Percentiles rank a stretch among this genome's conserved stretches.
Conservation (phyloP, 2,113 vertebrate genomes). For the Gopherus evgoodei region DNA sequence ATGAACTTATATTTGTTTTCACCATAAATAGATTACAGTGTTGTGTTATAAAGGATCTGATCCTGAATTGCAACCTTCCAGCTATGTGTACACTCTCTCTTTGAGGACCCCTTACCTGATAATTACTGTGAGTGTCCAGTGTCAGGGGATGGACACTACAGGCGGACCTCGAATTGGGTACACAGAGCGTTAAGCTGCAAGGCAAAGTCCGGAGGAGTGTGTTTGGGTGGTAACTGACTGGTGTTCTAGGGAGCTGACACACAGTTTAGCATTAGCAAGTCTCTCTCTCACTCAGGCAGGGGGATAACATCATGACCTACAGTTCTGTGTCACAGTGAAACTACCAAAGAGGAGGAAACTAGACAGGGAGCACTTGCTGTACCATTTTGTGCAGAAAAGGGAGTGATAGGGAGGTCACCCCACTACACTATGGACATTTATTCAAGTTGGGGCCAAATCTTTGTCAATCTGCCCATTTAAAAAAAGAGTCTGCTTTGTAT, state of each 20-base stretch:
- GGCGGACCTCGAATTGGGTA: background rate
- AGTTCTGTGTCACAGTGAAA: background rate
- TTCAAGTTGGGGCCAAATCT: accelerated
- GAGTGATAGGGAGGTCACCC: background rate
- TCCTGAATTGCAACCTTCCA: background rate
- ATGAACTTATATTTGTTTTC: background rate
- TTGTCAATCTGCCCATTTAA: background rate
- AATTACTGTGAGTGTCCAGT: background rate
- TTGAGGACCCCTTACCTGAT: background rate
- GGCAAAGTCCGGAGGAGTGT: background rate
- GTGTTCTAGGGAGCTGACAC: background rate
- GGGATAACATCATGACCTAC: background rate
- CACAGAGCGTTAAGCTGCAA: background rate
- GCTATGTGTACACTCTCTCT: background rate
- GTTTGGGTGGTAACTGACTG: too few relatives aligned
- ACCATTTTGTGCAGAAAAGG: background rate
- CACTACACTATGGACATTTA: background rate
- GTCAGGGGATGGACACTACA: background rate
- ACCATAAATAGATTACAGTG: background rate
- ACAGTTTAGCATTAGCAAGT: background rate
- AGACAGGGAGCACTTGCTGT: background rate
- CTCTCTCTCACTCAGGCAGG: background rate
- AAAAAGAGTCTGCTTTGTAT: background rate
- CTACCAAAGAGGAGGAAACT: background rate
- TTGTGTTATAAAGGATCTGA: background rate